A percentile compares a stretch with the other conserved stretches of the same genome.
Conservation (phyloP, 2,797 vertebrate species). For the Sciurus vulgaris region DNA sequence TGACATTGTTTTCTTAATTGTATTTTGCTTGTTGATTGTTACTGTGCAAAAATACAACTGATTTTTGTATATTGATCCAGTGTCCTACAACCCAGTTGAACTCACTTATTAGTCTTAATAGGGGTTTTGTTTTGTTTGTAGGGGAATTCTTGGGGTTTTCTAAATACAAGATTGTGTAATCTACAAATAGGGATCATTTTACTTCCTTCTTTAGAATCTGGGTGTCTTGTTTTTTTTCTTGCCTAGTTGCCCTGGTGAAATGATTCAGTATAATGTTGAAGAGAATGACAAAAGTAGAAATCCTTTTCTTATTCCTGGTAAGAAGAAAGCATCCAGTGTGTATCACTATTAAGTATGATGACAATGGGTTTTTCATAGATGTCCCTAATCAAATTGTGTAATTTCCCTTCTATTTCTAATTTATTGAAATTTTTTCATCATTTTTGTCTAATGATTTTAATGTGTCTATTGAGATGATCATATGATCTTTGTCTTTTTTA, state of each 20-base stretch:
- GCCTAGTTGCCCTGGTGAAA: not conserved
- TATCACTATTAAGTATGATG: not conserved
- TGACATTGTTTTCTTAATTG: not conserved
- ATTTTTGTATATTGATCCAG: not conserved
- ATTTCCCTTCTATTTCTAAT: not conserved
- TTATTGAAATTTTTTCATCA: conserved; percentile 4
- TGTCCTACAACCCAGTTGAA: not conserved
- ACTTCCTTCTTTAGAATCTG: not conserved
- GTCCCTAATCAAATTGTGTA: not conserved
- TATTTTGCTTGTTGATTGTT: not conserved
- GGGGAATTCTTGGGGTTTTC: not conserved
- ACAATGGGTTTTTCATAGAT: not conserved
- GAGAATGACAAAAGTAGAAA: not conserved
- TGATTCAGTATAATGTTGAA: not conserved
- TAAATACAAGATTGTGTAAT: not conserved
- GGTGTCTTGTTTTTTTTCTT: not conserved
- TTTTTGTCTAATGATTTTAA: conserved; percentile 12
- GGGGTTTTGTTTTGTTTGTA: not conserved
- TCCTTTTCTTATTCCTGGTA: not conserved
- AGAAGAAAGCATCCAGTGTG: not conserved
- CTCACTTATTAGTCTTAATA: not conserved
- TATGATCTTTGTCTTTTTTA: not conserved
- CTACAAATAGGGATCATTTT: not conserved
- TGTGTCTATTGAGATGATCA: not conserved
- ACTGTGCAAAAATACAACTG: not conserved